These are phyloP conservation scores for Euplagia quadripunctaria DNA, from an alignment of 2,888 invertebrate genomes.

Conservation along the genomic window DNA sequence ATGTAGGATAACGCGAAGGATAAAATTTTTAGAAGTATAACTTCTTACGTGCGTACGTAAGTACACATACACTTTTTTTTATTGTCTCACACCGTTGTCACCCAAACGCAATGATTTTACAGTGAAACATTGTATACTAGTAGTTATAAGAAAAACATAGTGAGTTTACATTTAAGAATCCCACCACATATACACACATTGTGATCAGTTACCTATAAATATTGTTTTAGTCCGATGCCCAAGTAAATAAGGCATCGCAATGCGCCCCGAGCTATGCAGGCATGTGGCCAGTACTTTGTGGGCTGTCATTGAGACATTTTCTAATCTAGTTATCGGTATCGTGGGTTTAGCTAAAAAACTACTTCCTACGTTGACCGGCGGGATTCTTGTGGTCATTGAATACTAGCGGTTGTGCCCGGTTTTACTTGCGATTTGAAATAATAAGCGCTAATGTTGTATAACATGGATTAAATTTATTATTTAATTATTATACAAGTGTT, in stretches of 20 bases:
- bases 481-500: no score
- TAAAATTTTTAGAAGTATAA: no score
- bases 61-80: no score
- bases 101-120: no score
- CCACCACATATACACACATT: not conserved
- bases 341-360: conserved; percentile 31
- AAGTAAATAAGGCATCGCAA: conserved; percentile 3
- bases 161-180: not conserved
- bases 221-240: not conserved
- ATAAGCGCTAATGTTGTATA: no score
- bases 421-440: not conserved
- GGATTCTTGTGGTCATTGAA: conserved; percentile 1
- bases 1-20: no score
- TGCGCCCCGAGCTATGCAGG: conserved; percentile 9
- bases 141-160: not conserved
- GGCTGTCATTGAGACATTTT: conserved; percentile 39
- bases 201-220: not conserved
- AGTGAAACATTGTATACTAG: not conserved
- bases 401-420: not conserved
- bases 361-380: not conserved
- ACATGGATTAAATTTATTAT: no score
- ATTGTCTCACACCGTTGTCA: no score
- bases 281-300: conserved; percentile 7
- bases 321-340: conserved; percentile 27
- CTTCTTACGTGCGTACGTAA: no score